Conservation (phyloP, 2,888 invertebrate genomes). For the Congeria kusceri region DNA sequence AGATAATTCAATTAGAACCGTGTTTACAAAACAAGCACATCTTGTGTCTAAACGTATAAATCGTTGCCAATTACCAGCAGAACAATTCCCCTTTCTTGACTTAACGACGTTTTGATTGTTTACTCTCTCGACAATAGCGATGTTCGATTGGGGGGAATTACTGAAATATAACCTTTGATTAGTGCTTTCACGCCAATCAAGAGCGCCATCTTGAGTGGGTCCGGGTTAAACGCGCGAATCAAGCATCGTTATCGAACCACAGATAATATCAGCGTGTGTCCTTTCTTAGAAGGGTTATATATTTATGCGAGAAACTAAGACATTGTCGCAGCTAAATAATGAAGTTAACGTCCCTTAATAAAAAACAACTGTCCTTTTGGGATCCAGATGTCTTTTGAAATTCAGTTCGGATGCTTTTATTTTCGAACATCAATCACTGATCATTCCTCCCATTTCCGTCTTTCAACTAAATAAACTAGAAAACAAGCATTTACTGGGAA, state of each 20-base stretch:
- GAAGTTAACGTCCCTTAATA: no score
- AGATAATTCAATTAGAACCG: background rate
- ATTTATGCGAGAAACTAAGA: no score
- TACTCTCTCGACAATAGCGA: constrained; percentile 5
- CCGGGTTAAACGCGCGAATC: background rate
- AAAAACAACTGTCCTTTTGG: no score
- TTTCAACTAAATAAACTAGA: no score
- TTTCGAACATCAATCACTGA: no score
- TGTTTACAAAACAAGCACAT: constrained; percentile 14
- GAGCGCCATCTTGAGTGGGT: background rate
- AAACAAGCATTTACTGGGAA: no score
- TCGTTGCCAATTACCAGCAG: constrained; percentile 17
- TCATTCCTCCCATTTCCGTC: no score
- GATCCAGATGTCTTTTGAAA: no score
- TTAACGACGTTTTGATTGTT: constrained; percentile 28
- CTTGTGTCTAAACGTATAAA: background rate
- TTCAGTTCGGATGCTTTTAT: no score
- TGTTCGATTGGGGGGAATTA: constrained; percentile 18
- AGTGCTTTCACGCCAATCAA: constrained; percentile 11
- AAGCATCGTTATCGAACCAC: background rate
- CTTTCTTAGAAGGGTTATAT: no score
- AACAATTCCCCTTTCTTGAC: constrained; percentile 9
- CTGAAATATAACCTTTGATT: constrained; percentile 8
- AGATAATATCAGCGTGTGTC: no score
- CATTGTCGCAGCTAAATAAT: no score